phyloP scores from a whole-genome alignment of 2,888 invertebrate species.

The Bedellia somnulentella region DNA sequence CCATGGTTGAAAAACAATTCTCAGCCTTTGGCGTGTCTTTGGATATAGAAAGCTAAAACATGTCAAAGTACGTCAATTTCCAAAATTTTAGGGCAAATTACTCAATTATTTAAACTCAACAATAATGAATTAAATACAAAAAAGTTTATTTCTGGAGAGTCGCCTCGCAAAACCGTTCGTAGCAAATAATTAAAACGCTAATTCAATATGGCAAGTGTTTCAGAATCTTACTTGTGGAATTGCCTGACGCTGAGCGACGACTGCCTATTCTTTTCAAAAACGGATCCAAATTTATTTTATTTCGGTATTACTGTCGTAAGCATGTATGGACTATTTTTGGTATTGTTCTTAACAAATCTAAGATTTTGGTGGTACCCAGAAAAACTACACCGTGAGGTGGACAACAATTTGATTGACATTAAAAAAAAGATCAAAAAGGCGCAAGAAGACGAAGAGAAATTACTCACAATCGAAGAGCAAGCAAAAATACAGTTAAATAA shows the following conservation, averaged over 20 bases:
- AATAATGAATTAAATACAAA: no score
- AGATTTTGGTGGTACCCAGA: conserved; percentile 36
- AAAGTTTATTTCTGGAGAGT: no score
- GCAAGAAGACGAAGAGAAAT: conserved; percentile 23
- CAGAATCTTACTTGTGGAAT: conserved; percentile 32
- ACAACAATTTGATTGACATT: conserved; percentile 25
- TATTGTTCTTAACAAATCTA: conserved; percentile 27
- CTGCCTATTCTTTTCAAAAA: conserved; percentile 26
- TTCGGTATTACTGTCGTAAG: conserved; percentile 23
- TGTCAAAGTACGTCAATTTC: no score
- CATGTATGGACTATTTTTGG: conserved; percentile 25
- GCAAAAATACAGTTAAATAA: conserved; percentile 27
- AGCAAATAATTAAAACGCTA: no score
- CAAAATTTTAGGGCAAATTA: no score
- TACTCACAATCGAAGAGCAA: conserved; percentile 26
- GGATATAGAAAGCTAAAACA: no score
- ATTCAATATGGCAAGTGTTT: background rate
- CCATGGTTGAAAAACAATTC: no score
- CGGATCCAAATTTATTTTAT: conserved; percentile 29
- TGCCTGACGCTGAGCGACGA: conserved; percentile 30
- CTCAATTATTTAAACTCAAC: no score
- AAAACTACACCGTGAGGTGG: conserved; percentile 24
- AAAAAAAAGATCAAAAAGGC: conserved; percentile 27
- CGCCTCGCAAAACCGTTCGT: no score
- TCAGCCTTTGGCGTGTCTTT: no score